Percentiles rank a stretch among this genome's conserved stretches.
Evolutionary conservation across 2,888 invertebrate species (phyloP).

Genomic region (Watsonalla cultraria): DNA sequence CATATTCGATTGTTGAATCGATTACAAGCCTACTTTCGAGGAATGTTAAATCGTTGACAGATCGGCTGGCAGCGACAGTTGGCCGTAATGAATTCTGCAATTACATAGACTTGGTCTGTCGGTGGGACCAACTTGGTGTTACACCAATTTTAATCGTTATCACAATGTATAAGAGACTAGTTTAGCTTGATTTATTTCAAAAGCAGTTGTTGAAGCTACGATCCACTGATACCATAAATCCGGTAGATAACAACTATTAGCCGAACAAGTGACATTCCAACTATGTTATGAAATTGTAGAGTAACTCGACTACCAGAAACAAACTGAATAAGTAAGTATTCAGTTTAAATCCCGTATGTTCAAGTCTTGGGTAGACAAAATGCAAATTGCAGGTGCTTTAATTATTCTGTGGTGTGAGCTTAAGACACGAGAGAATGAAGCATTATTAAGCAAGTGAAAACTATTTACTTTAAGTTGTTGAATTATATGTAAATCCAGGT

Average conservation of each 20-base stretch:
- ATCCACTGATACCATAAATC: conserved; percentile 40
- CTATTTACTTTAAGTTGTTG: too few relatives aligned
- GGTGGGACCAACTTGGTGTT: conserved; percentile 4
- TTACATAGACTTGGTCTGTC: conserved; percentile 31
- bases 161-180: conserved; percentile 9
- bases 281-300: conserved; percentile 32
- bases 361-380: conserved; percentile 7
- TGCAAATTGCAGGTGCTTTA: conserved; percentile 22
- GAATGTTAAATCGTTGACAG: conserved; percentile 34
- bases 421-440: neutral
- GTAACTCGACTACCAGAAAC: conserved; percentile 15
- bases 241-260: conserved; percentile 41
- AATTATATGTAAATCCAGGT: too few relatives aligned
- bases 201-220: conserved; percentile 20
- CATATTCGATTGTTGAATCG: conserved; percentile 10
- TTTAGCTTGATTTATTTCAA: conserved; percentile 10
- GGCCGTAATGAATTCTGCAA: conserved; percentile 38
- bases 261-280: conserved; percentile 32
- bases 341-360: conserved; percentile 1
- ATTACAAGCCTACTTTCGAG: conserved; percentile 27
- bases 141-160: conserved; percentile 12
- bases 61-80: conserved; percentile 37
- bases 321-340: neutral
- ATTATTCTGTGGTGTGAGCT: conserved; percentile 19
- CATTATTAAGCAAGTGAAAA: neutral